Evolutionary conservation across 1,140 invertebrate genomes (phyloP), one percentile per base, ranked within the genome.

Genomic region (Micrasema minimum): DNA sequence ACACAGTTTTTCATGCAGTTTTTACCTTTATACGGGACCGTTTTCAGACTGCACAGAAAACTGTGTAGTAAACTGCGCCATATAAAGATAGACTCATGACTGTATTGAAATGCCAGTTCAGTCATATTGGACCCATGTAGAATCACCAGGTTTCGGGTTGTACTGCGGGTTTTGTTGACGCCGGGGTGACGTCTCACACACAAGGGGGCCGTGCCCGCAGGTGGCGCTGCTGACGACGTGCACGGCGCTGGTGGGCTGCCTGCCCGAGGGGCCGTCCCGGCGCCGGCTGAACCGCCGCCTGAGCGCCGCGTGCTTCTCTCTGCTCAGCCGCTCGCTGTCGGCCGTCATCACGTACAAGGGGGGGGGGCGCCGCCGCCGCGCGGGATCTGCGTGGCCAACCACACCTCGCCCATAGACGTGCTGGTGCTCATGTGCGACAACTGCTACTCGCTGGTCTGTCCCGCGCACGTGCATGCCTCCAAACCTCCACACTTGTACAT

Each of bases 331-430:
- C 53, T 93, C 93, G 31, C 88, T 97, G 57, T 95, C 94, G 6
- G 90, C 93, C 41, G 94, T 96, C 73, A 92, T 97, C 69, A 94
- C 88, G 18, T 97, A 97, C 84, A 95, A 97, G 83, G 93, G 96
- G 80, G 82, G 83, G 93, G 96, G 80, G 82, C 86, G 48, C 88
- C 93, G 78, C 94, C 96, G 82, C 88, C 87, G 72, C 94, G 95
- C 23, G 96, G 97, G 35, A 99, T 99, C 77, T 99, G 97, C 86
- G 98, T 99, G 16, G 98, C 98, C 53, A 99, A 99, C 87, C 98
- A 99, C 83, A 99, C 98, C 0, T 98, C 96, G 67, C 98, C 98
- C 1, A 97, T 99, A 74, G 98, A 99, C 85, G 96, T 96, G 45
- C 88, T 99, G 66, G 91, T 99, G 72, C 88, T 99, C 46, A 96